Percentiles rank a stretch among this genome's conserved stretches.
Conservation (phyloP, 2,888 invertebrate genomes). For the Beris chalybata region DNA sequence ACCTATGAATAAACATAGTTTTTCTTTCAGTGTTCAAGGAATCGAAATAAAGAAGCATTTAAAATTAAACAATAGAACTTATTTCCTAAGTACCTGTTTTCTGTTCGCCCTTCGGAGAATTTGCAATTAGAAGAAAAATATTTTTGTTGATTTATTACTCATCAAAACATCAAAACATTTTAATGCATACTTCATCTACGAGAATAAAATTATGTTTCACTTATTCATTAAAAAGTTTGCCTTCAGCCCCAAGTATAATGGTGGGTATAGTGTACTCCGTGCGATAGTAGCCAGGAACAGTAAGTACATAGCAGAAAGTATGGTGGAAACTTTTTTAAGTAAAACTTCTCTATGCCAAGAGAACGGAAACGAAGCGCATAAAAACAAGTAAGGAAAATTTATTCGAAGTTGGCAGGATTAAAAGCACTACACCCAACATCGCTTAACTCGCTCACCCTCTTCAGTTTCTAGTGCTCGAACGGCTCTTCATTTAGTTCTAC, state of each 20-base stretch:
- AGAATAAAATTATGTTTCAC: slow-evolving; percentile 17
- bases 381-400: slow-evolving; percentile 29
- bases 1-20: too few species aligned
- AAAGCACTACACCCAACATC: slow-evolving; percentile 6
- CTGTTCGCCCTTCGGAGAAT: too few species aligned
- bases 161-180: slow-evolving; percentile 4
- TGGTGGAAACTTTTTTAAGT: slow-evolving; percentile 1
- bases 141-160: too few species aligned
- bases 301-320: background rate
- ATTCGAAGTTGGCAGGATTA: slow-evolving; percentile 27
- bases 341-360: slow-evolving; percentile 3
- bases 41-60: too few species aligned
- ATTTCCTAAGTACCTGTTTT: too few species aligned
- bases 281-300: background rate
- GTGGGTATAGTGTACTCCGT: background rate
- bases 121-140: too few species aligned
- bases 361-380: slow-evolving; percentile 22
- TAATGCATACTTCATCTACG: background rate
- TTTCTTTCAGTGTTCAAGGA: too few species aligned
- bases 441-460: slow-evolving; percentile 4
- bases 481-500: slow-evolving; percentile 26
- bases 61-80: too few species aligned
- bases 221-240: slow-evolving; percentile 35
- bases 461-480: slow-evolving; percentile 6
- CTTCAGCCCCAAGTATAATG: background rate